phyloP scores from a whole-genome alignment of 2,888 invertebrate species.

The Thecophora atra region DNA sequence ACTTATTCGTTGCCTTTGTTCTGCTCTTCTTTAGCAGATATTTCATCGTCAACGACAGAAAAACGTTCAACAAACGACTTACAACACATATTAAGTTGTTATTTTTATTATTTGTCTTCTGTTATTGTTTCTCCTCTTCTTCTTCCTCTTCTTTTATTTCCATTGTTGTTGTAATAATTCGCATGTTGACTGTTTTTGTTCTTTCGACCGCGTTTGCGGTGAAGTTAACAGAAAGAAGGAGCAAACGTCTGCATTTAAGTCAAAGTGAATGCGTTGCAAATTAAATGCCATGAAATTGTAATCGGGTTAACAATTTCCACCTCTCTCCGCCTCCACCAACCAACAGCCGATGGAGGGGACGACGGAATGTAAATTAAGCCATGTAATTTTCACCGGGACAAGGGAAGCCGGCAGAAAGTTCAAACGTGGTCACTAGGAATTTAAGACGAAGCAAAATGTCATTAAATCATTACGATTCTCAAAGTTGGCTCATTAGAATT shows the following conservation, averaged over 20 bases:
- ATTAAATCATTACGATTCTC: not conserved
- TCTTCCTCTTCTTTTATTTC: too few relatives aligned
- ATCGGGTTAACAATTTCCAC: conserved; percentile 16
- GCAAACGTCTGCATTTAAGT: conserved; percentile 1
- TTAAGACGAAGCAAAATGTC: not conserved
- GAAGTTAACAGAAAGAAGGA: not conserved
- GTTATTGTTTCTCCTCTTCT: conserved; percentile 9
- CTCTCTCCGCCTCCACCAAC: not conserved
- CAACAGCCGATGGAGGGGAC: too few relatives aligned
- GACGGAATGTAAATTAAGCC: too few relatives aligned
- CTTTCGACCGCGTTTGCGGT: conserved; percentile 20
- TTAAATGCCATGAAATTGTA: conserved; percentile 32
- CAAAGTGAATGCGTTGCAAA: conserved; percentile 23
- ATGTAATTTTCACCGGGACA: not conserved
- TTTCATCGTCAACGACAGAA: not conserved
- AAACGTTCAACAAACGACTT: conserved; percentile 11
- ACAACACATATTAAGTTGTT: conserved; percentile 26
- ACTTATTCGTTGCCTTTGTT: not conserved
- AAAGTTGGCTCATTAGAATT: not conserved
- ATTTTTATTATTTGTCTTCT: not conserved
- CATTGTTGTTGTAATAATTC: conserved; percentile 7
- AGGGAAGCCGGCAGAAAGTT: not conserved
- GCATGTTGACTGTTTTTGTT: not conserved
- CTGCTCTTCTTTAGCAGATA: not conserved
- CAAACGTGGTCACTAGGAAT: conserved; percentile 6